Base-by-base conservation (phyloP, 2,888 invertebrate genomes). In the Andrena haemorrhoa region DNA sequence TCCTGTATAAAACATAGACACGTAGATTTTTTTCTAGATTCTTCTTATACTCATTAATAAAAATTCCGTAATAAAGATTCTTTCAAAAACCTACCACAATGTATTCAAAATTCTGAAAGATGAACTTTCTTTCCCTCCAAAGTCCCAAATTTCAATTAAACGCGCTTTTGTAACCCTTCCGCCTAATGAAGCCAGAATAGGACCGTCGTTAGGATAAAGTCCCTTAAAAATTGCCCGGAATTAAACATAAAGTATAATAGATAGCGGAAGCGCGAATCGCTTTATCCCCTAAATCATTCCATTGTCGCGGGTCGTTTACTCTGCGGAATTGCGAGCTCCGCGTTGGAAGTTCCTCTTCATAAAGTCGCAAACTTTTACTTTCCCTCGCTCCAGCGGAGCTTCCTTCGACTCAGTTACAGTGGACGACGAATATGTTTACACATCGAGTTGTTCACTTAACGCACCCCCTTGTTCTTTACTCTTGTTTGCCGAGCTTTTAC, bases 401-500 rank as follows among this genome's bases (percentile, higher is more conserved):
- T 10, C 16, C 10, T 31, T 60, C 53, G 64, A 31, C 49, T 73
- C 60, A 12, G 47, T 77, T 86, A 71, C 73, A 29, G 7, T 33
- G 33, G 20, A 8, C 61, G n/a, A 70, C 47, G 35, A 68, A 68
- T 82, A 47, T 47, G 71, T 82, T 68, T 75, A 75, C 75, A 41
- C 51, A 16, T 35, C 61, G 56, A 5, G 10, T 20, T 29, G 56
- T 65, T 70, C 53, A 16, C 60, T 75, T 35, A 61, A 70, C 73
- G 60, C 76, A 66, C 33, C 47, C 66, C 47, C 70, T 12, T 74
- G 20, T 66, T 61, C 77, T 49, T 69, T 61, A 47, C 4, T 33
- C 61, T 33, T 80, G 79, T 87, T 89, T 89, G 74, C 68, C 63
- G 75, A 81, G 89, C 88, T 88, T 88, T 87, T 80, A 89, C 58